phyloP scores from a whole-genome alignment of 2,888 invertebrate genomes.

The Nomada fabriciana region DNA sequence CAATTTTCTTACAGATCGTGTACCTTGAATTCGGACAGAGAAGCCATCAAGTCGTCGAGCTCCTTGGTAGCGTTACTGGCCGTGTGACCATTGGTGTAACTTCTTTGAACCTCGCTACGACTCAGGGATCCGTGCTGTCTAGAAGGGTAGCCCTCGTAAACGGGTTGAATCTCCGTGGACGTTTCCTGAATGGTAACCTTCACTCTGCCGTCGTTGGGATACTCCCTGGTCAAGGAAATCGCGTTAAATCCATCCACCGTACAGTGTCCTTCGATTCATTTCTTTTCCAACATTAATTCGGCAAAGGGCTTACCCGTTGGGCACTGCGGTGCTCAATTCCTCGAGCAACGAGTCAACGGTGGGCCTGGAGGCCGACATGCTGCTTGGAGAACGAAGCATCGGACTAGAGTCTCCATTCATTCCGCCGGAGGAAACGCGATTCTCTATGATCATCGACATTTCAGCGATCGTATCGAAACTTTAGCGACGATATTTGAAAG shows the following conservation, averaged over 20 bases:
- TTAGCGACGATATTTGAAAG: too few relatives aligned
- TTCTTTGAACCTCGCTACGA: constrained; percentile 74
- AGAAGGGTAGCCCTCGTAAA: constrained; percentile 78
- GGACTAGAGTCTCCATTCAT: constrained; percentile 78
- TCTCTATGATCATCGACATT: constrained; percentile 69
- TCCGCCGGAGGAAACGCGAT: constrained; percentile 72
- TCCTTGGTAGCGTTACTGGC: constrained; percentile 97
- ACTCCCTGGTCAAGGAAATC: constrained; percentile 72
- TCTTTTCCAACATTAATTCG: background rate
- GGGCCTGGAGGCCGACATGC: constrained; percentile 86
- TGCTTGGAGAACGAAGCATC: constrained; percentile 81
- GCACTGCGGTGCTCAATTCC: constrained; percentile 92
- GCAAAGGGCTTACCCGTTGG: constrained; percentile 88
- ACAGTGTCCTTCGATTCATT: background rate
- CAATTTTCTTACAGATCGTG: background rate
- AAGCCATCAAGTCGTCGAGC: constrained; percentile 98
- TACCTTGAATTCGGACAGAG: constrained; percentile 97
- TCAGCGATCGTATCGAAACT: background rate
- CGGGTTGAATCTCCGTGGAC: constrained; percentile 82
- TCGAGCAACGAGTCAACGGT: constrained; percentile 95
- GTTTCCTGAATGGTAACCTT: constrained; percentile 85
- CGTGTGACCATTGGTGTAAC: constrained; percentile 79
- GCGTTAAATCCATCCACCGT: background rate
- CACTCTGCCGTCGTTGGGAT: constrained; percentile 82
- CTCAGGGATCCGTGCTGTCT: constrained; percentile 76